Evolutionary conservation across 2,888 invertebrate genomes (phyloP).

Genomic region (Erebia ligea): DNA sequence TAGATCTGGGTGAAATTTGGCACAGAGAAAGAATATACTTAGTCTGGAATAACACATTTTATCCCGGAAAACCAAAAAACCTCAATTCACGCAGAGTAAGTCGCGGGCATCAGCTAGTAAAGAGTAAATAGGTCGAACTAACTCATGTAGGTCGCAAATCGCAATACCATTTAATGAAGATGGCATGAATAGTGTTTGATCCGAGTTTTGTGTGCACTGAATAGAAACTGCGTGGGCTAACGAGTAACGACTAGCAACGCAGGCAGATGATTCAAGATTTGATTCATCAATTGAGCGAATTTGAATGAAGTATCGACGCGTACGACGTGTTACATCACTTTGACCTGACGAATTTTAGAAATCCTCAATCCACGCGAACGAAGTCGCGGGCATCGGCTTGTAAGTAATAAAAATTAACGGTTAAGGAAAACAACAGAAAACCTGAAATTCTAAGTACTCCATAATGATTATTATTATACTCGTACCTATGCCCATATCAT

Average conservation of each 20-base stretch:
- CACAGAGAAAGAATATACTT: background rate
- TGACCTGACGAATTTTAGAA: background rate
- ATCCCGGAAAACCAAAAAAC: background rate
- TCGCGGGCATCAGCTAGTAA: background rate
- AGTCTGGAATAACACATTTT: background rate
- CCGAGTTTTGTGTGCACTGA: background rate
- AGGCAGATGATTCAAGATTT: constrained; percentile 17
- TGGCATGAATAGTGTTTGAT: background rate
- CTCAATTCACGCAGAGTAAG: background rate
- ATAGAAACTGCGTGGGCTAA: constrained; percentile 2
- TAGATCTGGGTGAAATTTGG: too few relatives aligned
- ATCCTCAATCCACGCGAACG: too few relatives aligned
- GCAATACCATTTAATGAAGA: background rate
- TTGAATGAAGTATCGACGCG: background rate
- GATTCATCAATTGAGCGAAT: constrained; percentile 15
- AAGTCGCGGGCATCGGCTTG: too few relatives aligned
- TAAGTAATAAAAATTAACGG: too few relatives aligned
- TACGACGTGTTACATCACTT: background rate
- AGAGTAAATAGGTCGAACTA: background rate
- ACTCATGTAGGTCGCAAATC: too few relatives aligned
- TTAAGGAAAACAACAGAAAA: too few relatives aligned
- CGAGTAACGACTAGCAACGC: background rate
- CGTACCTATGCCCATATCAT: too few relatives aligned
- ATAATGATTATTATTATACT: too few relatives aligned
- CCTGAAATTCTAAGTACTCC: too few relatives aligned